Evolutionary conservation across 2,113 vertebrate genomes (phyloP), one percentile per base, ranked within the genome.

Genomic region (Sisor rabdophorus): DNA sequence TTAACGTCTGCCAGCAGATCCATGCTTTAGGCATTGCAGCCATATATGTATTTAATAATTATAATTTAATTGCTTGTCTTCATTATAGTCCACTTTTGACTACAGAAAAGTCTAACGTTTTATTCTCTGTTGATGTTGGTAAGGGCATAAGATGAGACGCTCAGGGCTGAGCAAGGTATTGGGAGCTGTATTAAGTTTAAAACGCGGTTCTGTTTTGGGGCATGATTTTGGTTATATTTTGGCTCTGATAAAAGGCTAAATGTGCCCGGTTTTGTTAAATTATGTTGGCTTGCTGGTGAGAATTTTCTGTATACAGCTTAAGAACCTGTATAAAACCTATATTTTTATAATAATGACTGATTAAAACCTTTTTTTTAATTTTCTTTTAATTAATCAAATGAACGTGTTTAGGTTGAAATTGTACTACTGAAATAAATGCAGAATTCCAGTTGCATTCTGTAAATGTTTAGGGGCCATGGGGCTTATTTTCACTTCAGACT

Each of bases 21-120:
- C 17, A 17, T 8, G 48, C 60, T 59, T 2, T 56, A 32, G 67
- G 26, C 24, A 20, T 22, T 17, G 12, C n/a, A n/a, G n/a, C n/a
- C n/a, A n/a, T n/a, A n/a, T n/a, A n/a, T n/a, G n/a, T n/a, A 54
- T 50, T 74, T 81, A 69, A 69, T 77, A 12, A 40, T 54, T 69
- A 64, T 59, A 30, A 17, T 63, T 60, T 54, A 30, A 54, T 32
- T 6, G 9, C n/a, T n/a, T n/a, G n/a, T n/a, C n/a, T n/a, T n/a
- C n/a, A n/a, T n/a, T n/a, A n/a, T n/a, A 54, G 58, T 30, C 36
- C 32, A 48, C 50, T 4, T 65, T 72, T 65, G 22, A n/a, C n/a
- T n/a, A 16, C 26, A 50, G 30, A 44, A n/a, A 16, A 70, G 47
- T 71, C 48, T 78, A 63, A 61, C 65, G 36, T 50, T 16, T 17